phyloP scores from a whole-genome alignment of 2,797 vertebrate species.

The Periparus ater region DNA sequence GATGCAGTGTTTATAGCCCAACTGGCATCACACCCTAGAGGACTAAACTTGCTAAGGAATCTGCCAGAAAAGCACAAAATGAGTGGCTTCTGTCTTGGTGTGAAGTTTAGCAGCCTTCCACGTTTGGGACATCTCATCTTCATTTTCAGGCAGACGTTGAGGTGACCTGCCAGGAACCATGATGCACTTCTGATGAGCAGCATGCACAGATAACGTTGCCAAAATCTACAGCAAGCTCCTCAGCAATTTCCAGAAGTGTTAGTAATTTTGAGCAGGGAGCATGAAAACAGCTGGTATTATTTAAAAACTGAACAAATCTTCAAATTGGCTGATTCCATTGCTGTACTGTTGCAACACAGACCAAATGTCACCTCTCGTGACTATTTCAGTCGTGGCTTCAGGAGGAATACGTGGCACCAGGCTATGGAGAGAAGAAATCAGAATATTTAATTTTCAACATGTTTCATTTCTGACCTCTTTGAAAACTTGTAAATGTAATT shows the following conservation, averaged over 20 bases:
- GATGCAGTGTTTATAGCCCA: conserved; percentile 5
- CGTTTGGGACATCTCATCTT: conserved; percentile 29
- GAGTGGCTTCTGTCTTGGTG: not conserved
- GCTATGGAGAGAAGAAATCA: not conserved
- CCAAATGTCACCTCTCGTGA: not conserved
- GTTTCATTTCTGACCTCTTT: not conserved
- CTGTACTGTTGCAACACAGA: not conserved
- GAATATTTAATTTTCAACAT: conserved; percentile 1
- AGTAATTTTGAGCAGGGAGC: not conserved
- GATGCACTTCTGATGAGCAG: conserved; percentile 20
- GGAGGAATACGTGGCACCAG: not conserved
- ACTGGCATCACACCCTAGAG: not conserved
- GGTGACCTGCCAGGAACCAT: conserved; percentile 31
- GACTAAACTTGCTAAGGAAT: conserved; percentile 7
- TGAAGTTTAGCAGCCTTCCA: conserved; percentile 31
- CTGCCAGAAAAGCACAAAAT: not conserved
- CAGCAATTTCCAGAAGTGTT: conserved; percentile 33
- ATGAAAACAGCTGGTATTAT: conserved; percentile 14
- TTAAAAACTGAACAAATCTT: conserved; percentile 44
- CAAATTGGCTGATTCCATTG: conserved; percentile 21
- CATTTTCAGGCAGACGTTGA: conserved; percentile 19
- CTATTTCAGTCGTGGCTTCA: not conserved
- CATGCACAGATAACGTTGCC: not conserved
- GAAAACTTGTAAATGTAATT: conserved; percentile 29
- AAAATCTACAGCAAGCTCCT: not conserved